These are phyloP conservation scores for Nymphalis urticae DNA, from an alignment of 2,888 invertebrate genomes.

Conservation along the genomic window DNA sequence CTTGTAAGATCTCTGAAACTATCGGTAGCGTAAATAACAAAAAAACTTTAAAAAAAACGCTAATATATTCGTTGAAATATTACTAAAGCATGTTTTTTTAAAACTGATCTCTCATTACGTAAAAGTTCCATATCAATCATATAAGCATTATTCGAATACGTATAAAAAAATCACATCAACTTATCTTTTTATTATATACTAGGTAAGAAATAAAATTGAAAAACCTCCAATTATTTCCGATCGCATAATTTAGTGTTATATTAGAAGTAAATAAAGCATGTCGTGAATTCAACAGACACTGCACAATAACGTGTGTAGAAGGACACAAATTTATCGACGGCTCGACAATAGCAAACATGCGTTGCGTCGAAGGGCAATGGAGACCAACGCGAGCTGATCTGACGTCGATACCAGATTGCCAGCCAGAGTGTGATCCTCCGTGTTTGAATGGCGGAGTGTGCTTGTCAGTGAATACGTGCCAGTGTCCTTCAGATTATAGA, in stretches of 20 bases:
- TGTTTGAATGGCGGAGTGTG: constrained; percentile 93
- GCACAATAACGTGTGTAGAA: constrained; percentile 84
- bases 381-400: constrained; percentile 84
- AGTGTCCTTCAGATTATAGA: constrained; percentile 86
- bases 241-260: not conserved
- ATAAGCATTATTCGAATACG: no score
- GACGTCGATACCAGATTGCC: constrained; percentile 85
- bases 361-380: constrained; percentile 87
- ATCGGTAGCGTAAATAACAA: no score
- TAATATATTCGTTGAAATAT: no score
- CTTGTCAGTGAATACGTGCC: constrained; percentile 87
- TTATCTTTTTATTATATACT: no score
- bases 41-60: no score
- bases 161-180: no score
- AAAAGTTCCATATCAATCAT: no score
- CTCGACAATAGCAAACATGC: constrained; percentile 84
- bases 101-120: no score
- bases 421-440: constrained; percentile 84
- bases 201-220: no score
- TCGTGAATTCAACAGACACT: constrained; percentile 70
- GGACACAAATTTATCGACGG: constrained; percentile 88
- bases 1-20: no score
- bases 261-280: not conserved
- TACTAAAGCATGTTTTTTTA: no score
- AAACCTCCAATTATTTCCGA: no score